These are phyloP conservation scores for Neodontobutis hainanensis DNA, from an alignment of 2,113 vertebrate species.

Conservation along the genomic window DNA sequence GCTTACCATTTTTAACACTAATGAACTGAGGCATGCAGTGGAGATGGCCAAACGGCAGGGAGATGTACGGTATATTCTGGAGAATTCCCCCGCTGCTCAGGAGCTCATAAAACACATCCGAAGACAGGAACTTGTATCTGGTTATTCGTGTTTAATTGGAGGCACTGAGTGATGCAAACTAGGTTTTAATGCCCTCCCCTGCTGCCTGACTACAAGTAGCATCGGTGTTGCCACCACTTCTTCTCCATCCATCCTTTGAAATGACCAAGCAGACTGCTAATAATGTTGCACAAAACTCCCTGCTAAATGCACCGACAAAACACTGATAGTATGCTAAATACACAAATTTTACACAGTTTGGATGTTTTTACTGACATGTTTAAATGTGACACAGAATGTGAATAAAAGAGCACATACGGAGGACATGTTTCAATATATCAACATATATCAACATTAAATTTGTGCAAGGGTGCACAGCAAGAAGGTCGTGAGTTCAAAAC, in stretches of 20 bases:
- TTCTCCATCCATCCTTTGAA: constrained; percentile 58
- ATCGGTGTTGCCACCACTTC: constrained; percentile 63
- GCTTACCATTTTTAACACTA: constrained; percentile 80
- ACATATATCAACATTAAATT: too few species aligned
- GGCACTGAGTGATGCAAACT: constrained; percentile 79
- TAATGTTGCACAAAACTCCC: constrained; percentile 33
- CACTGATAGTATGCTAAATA: constrained; percentile 41
- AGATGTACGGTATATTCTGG: constrained; percentile 70
- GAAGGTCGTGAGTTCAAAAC: too few species aligned
- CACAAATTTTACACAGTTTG: constrained; percentile 26
- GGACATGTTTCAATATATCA: too few species aligned
- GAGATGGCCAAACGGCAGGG: constrained; percentile 67
- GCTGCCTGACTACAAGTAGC: constrained; percentile 74
- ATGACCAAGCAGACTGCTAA: constrained; percentile 64
- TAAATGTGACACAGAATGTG: constrained; percentile 16
- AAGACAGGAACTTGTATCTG: constrained; percentile 77
- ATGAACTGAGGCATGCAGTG: constrained; percentile 75
- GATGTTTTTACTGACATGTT: constrained; percentile 15
- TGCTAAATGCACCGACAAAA: constrained; percentile 38
- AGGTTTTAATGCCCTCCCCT: constrained; percentile 78
- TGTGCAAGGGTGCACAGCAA: too few species aligned
- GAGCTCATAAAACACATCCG: constrained; percentile 75
- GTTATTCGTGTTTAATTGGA: constrained; percentile 83
- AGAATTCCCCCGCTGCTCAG: constrained; percentile 73
- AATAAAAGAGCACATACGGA: too few species aligned